Conservation (phyloP, 2,888 invertebrate genomes). For the Spatulosminthurus flaviceps region DNA sequence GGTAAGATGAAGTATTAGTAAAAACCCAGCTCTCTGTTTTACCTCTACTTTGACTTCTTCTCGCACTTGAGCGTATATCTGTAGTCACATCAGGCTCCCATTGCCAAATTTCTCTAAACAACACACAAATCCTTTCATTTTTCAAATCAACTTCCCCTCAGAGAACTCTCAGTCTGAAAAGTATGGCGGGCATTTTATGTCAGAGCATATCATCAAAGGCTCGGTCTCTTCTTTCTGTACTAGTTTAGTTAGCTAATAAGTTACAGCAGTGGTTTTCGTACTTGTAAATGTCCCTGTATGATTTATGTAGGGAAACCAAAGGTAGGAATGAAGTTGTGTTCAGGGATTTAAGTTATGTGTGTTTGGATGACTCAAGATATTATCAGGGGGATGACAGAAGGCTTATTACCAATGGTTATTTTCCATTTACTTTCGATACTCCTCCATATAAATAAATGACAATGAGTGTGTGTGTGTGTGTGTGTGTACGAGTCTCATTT, state of each 20-base stretch:
- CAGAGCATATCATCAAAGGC: too few species aligned
- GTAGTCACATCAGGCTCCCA: slow-evolving; percentile 34
- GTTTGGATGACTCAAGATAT: slow-evolving; percentile 10
- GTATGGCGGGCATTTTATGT: neutral
- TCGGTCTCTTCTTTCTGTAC: too few species aligned
- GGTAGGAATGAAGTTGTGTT: neutral
- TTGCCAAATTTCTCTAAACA: slow-evolving; percentile 31
- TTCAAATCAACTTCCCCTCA: neutral
- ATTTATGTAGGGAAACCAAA: too few species aligned
- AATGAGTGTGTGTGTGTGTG: too few species aligned
- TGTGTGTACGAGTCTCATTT: too few species aligned
- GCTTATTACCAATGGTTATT: slow-evolving; percentile 25
- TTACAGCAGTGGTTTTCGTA: too few species aligned
- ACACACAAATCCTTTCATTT: slow-evolving; percentile 11
- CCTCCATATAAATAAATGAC: too few species aligned
- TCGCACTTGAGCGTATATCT: slow-evolving; percentile 23
- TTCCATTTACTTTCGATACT: neutral
- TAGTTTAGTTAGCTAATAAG: too few species aligned
- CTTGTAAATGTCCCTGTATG: too few species aligned
- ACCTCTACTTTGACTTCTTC: neutral
- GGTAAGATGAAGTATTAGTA: too few species aligned
- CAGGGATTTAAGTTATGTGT: neutral
- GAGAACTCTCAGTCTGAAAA: too few species aligned
- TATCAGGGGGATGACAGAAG: slow-evolving; percentile 15
- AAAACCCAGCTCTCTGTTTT: too few species aligned